Conservation (phyloP, 1,140 invertebrate genomes). For the Pollicipes pollicipes region DNA sequence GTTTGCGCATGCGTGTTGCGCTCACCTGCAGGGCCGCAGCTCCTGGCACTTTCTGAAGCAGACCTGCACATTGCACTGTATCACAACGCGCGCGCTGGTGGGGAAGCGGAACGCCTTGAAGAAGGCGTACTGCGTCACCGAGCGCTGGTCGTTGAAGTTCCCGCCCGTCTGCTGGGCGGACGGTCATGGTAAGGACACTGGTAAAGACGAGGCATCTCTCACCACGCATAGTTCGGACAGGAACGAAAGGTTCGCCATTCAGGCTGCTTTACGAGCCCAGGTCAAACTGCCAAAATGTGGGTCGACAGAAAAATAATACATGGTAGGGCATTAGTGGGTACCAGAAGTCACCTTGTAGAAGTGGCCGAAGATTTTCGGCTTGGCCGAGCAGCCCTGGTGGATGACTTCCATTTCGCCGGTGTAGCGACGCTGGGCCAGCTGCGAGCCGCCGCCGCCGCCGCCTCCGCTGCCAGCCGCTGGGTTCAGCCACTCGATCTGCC, state of each 20-base stretch:
- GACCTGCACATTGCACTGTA: conserved; percentile 20
- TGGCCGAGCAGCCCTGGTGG: conserved; percentile 17
- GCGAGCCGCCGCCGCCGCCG: background rate
- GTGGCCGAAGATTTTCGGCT: conserved; percentile 19
- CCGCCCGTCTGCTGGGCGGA: conserved; percentile 18
- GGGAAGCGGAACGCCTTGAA: conserved; percentile 21
- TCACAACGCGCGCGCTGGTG: conserved; percentile 15
- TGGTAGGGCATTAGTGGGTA: too few species aligned
- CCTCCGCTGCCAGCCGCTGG: conserved; percentile 7
- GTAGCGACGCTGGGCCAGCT: conserved; percentile 5
- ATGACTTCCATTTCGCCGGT: conserved; percentile 17
- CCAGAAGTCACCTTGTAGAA: conserved; percentile 18
- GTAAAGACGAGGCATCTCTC: conserved; percentile 14
- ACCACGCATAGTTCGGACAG: conserved; percentile 17
- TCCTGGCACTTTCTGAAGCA: conserved; percentile 18
- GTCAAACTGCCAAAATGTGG: too few species aligned
- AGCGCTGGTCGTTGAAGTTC: conserved; percentile 17
- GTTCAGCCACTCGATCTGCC: conserved; percentile 14
- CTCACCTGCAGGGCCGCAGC: conserved; percentile 18
- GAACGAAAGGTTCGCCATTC: too few species aligned
- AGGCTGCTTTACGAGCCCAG: too few species aligned
- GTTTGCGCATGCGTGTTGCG: too few species aligned
- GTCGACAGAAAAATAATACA: too few species aligned
- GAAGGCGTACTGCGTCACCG: conserved; percentile 9
- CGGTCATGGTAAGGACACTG: too few species aligned